Base-by-base conservation (phyloP, 53 echinoderm and acorn worm genomes). In the Stichopus horrens region DNA sequence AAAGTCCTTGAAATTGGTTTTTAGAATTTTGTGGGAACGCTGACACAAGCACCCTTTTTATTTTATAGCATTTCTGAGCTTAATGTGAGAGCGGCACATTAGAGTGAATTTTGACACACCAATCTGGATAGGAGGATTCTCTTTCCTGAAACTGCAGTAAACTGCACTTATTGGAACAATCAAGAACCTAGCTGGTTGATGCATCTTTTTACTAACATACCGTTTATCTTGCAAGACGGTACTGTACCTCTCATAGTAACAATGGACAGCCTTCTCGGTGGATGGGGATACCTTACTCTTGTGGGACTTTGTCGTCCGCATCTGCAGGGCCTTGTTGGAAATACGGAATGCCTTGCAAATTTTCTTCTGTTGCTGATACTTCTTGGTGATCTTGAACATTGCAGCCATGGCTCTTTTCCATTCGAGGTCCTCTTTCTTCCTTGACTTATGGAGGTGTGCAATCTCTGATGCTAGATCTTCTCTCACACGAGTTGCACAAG, bases 21-120 rank as follows among this genome's bases (percentile, higher is more conserved):
- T n/a, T n/a, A n/a, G n/a, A n/a, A 93, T 55, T 76, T 91, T 93
- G 21, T 63, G 67, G 58, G 90, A 93, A 58, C 90, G 90, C 23
- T 93, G 91, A 52, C 93, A 93, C 52, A 93, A 66, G 77, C 91
- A 93, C 8, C 93, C 93, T 77, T 91, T 76, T 63, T 93, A 90
- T 78, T 37, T 93, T 37, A 90, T 88, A 18, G 76, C 8, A 77
- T 23, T 37, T 13, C 82, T 68, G 5, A 54, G 21, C 55, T 94
- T 94, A 71, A 92, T 83, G 55, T 90, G 77, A 9, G 57, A 6
- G 37, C 90, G 90, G 20, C 83, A 74, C 57, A 89, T 75, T 9
- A 19, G 18, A 21, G 76, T 6, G 37, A 92, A 92, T 23, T 87
- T 88, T 51, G 92, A 92, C 37, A 86, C 4, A 6, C 77, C 52